Evolutionary conservation across 2,113 vertebrate genomes (phyloP).

Genomic region (Octodon degus): DNA sequence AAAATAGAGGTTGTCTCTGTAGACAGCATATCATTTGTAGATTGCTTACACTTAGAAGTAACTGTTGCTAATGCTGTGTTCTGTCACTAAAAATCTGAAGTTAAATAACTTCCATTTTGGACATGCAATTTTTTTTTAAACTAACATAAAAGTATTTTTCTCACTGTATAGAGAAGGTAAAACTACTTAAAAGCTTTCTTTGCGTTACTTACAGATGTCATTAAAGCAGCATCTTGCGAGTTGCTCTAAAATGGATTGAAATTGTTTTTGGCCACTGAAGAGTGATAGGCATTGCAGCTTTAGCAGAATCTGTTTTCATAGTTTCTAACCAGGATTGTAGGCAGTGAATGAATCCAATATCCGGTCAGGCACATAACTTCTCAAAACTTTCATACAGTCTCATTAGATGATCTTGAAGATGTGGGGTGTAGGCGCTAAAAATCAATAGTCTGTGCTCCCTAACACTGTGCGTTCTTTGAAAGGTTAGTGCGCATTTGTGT

Average conservation of each 20-base stretch:
- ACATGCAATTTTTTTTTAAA: background rate
- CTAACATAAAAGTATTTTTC: background rate
- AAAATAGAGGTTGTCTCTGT: background rate
- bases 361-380: background rate
- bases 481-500: background rate
- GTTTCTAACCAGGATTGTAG: background rate
- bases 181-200: background rate
- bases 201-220: background rate
- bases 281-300: background rate
- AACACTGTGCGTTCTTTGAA: background rate
- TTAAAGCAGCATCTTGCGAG: background rate
- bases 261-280: background rate
- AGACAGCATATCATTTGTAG: background rate
- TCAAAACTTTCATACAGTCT: background rate
- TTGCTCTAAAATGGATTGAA: background rate
- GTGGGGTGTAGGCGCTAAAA: background rate
- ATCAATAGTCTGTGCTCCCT: background rate
- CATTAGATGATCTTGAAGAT: background rate
- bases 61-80: background rate
- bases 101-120: constrained; percentile 31
- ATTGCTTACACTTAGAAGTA: constrained; percentile 9
- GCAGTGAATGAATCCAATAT: background rate
- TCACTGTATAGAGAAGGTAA: background rate
- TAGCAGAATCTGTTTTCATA: background rate
- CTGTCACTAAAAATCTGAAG: constrained; percentile 7